These are phyloP conservation scores for Hydrolagus affinis DNA, from an alignment of 2,113 vertebrate species.

Conservation along the genomic window DNA sequence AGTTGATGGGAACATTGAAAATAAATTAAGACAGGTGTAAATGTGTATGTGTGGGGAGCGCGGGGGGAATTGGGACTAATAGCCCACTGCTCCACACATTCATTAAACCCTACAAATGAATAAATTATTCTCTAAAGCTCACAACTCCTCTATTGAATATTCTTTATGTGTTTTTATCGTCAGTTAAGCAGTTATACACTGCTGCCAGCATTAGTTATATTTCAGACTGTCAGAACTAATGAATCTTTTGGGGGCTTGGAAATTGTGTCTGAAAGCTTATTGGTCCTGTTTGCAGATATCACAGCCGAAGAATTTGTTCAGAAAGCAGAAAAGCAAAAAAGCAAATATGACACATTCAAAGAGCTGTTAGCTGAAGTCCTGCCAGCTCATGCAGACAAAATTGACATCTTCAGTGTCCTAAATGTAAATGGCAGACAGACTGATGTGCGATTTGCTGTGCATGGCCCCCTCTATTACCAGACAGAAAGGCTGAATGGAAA, in stretches of 20 bases:
- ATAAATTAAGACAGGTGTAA: no score
- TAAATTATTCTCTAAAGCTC: no score
- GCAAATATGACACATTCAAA: slow-evolving; percentile 55
- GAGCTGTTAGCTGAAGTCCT: slow-evolving; percentile 65
- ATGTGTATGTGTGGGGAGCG: no score
- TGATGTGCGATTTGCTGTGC: slow-evolving; percentile 61
- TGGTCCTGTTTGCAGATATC: slow-evolving; percentile 50
- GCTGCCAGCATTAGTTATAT: not conserved
- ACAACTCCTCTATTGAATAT: not conserved
- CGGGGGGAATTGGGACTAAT: no score
- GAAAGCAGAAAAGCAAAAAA: slow-evolving; percentile 50
- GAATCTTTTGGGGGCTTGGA: not conserved
- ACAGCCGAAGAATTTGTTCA: slow-evolving; percentile 68
- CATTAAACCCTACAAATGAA: no score
- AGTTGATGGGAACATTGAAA: no score
- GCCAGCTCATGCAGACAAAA: slow-evolving; percentile 47
- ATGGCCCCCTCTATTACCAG: slow-evolving; percentile 48
- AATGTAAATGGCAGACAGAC: slow-evolving; percentile 53
- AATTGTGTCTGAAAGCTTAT: not conserved
- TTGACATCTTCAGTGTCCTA: slow-evolving; percentile 61
- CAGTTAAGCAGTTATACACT: not conserved
- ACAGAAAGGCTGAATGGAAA: slow-evolving; percentile 67
- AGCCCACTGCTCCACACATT: no score
- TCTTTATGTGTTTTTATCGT: not conserved
- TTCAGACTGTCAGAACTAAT: not conserved